Conservation (phyloP, 2,797 vertebrate genomes). For the Gallinago stenura region DNA sequence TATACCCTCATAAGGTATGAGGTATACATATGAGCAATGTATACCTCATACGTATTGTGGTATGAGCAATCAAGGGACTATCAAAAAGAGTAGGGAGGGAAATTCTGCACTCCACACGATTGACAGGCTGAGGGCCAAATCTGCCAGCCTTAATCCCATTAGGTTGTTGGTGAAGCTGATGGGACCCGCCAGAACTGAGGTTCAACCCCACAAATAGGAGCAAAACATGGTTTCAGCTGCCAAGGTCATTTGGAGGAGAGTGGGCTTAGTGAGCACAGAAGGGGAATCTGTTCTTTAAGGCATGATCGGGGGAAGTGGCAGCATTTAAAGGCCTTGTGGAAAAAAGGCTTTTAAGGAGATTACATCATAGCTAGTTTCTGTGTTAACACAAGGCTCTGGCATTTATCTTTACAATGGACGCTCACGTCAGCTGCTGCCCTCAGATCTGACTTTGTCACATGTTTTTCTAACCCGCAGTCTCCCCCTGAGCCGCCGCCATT, state of each 20-base stretch:
- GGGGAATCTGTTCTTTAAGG: slow-evolving; percentile 13
- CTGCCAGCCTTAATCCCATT: not conserved
- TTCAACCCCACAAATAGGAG: not conserved
- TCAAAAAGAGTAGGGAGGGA: not conserved
- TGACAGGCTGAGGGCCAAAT: not conserved
- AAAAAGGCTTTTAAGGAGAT: slow-evolving; percentile 65
- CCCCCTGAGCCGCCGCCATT: accelerated
- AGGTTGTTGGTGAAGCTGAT: not conserved
- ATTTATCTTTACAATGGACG: slow-evolving; percentile 55
- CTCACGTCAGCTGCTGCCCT: slow-evolving; percentile 44
- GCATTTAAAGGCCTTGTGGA: slow-evolving; percentile 31
- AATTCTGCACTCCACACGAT: not conserved
- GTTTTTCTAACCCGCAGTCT: slow-evolving; percentile 12
- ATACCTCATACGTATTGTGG: too few relatives aligned
- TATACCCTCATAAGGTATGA: not conserved
- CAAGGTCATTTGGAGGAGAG: slow-evolving; percentile 15
- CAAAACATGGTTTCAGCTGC: not conserved
- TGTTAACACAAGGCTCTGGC: not conserved
- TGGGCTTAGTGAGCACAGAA: not conserved
- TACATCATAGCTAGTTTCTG: slow-evolving; percentile 57
- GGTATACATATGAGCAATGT: too few relatives aligned
- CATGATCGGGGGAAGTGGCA: not conserved
- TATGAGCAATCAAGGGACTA: not conserved
- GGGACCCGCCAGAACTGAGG: not conserved
- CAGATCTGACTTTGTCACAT: slow-evolving; percentile 24